Conservation (phyloP, 2,888 invertebrate genomes). For the Pristionchus entomophagus region DNA sequence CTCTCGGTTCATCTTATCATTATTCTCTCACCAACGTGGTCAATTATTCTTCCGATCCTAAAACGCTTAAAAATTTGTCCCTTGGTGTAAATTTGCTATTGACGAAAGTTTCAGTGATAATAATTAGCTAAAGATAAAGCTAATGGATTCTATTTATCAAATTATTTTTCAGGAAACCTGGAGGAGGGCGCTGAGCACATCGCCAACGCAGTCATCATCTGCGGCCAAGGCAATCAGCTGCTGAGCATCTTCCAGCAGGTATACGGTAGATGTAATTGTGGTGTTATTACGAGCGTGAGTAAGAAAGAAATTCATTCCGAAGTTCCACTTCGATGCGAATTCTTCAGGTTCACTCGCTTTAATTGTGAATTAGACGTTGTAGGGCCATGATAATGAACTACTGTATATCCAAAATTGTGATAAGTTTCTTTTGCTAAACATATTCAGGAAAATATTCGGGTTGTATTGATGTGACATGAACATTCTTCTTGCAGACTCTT, state of each 20-base stretch:
- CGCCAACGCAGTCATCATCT: constrained; percentile 96
- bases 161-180: constrained; percentile 76
- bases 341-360: no score
- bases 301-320: no score
- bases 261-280: not conserved
- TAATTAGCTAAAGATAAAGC: no score
- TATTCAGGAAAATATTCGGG: not conserved
- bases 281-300: no score
- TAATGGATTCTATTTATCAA: no score
- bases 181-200: constrained; percentile 94
- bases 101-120: no score
- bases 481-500: constrained; percentile 81
- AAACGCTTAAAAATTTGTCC: no score
- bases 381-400: no score
- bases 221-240: constrained; percentile 85
- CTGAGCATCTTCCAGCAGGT: constrained; percentile 89
- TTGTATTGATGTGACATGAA: not conserved
- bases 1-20: not conserved
- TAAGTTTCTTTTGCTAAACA: not conserved
- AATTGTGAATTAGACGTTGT: no score
- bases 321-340: no score
- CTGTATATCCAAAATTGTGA: not conserved
- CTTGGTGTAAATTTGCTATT: no score
- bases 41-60: no score
- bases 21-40: not conserved